phyloP scores from a whole-genome alignment of 2,888 invertebrate genomes.

The Apoda limacodes region DNA sequence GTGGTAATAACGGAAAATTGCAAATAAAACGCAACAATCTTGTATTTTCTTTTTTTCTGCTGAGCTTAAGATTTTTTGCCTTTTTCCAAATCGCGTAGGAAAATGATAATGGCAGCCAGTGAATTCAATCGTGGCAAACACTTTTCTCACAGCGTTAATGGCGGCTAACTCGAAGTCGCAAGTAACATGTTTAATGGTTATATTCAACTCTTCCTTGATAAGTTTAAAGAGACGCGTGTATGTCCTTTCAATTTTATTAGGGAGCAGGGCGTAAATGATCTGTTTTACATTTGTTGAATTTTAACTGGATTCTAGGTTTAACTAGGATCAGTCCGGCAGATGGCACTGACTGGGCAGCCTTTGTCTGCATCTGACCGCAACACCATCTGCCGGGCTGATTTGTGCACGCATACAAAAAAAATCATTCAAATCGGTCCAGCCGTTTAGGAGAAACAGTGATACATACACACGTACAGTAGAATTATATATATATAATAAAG shows the following conservation, averaged over 20 bases:
- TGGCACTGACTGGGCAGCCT: no score
- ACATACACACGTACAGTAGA: no score
- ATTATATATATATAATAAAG: no score
- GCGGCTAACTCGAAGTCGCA: conserved; percentile 2
- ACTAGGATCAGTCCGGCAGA: conserved; percentile 1
- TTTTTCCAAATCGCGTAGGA: conserved; percentile 1
- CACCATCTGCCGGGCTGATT: no score
- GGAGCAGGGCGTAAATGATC: not conserved
- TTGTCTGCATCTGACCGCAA: no score
- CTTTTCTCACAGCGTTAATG: conserved; percentile 1
- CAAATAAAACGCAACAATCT: not conserved
- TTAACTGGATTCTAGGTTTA: not conserved
- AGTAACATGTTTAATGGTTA: not conserved
- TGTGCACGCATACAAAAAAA: no score
- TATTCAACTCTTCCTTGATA: conserved; percentile 1
- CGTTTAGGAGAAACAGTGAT: no score
- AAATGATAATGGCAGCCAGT: conserved; percentile 2
- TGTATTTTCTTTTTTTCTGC: conserved; percentile 1
- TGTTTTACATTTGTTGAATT: not conserved
- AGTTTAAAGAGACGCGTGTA: conserved; percentile 1
- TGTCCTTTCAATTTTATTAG: conserved; percentile 1
- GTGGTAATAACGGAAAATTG: not conserved
- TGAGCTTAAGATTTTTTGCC: not conserved
- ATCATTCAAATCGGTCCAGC: no score
- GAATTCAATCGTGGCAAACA: not conserved